phyloP scores from a whole-genome alignment of 2,888 invertebrate species.

The Oligia fasciuncula region DNA sequence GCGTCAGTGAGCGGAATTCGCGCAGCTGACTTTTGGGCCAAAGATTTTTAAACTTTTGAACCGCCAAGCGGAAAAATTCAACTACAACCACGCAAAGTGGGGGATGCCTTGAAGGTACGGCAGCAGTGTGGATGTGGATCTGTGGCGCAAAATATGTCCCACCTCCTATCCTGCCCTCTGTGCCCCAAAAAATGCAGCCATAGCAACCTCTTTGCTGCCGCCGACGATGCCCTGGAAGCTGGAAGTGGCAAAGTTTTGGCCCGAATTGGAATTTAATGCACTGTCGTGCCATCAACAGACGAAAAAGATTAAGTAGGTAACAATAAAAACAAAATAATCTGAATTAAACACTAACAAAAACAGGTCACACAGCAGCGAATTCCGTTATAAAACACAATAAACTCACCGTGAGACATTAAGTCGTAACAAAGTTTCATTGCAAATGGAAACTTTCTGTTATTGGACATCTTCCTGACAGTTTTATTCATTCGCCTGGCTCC shows the following conservation, averaged over 20 bases:
- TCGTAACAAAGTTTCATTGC: constrained; percentile 40
- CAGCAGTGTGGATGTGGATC: background rate
- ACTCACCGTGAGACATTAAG: constrained; percentile 15
- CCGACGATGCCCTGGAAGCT: background rate
- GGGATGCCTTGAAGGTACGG: background rate
- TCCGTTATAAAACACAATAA: constrained; percentile 21
- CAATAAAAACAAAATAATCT: background rate
- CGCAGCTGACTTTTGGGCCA: too few relatives aligned
- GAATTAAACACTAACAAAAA: constrained; percentile 6
- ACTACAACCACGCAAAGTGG: background rate
- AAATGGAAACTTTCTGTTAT: constrained; percentile 41
- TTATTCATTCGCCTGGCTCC: constrained; percentile 7
- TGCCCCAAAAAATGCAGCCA: background rate
- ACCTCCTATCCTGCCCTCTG: background rate
- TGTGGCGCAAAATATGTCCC: background rate
- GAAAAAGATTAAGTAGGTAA: too few relatives aligned
- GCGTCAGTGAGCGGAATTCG: too few relatives aligned
- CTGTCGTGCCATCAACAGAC: background rate
- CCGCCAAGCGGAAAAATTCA: background rate
- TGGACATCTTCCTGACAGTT: constrained; percentile 9
- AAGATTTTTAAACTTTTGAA: background rate
- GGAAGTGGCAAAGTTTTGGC: too few relatives aligned
- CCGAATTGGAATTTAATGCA: background rate
- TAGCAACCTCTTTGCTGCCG: background rate
- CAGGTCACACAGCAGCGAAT: constrained; percentile 8